Evolutionary conservation across 2,888 invertebrate species (phyloP).

Genomic region (Zaprionus bogoriensis): DNA sequence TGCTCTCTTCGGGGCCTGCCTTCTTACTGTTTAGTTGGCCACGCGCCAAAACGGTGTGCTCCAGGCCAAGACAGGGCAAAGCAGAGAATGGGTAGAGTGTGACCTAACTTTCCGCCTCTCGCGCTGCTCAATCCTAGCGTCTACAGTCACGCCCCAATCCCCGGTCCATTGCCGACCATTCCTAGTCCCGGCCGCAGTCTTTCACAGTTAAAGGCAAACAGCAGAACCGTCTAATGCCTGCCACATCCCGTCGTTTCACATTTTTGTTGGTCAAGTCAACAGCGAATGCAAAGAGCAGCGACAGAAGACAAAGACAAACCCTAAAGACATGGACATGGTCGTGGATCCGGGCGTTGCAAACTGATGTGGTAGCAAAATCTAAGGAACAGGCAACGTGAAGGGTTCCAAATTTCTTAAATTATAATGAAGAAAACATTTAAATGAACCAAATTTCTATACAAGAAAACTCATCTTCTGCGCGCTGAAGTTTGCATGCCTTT

Average conservation of each 20-base stretch:
- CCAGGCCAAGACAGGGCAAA: background rate
- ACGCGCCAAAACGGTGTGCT: constrained; percentile 31
- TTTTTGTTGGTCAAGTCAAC: constrained; percentile 40
- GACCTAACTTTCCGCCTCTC: background rate
- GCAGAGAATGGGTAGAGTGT: background rate
- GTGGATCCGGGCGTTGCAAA: too few relatives aligned
- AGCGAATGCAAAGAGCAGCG: constrained; percentile 12
- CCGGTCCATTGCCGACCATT: too few relatives aligned
- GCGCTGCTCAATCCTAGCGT: background rate
- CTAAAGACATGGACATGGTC: constrained; percentile 12
- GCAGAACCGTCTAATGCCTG: constrained; percentile 14
- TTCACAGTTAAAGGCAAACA: constrained; percentile 30
- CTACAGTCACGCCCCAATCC: constrained; percentile 34
- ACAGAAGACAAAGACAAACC: constrained; percentile 1
- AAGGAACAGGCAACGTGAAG: background rate
- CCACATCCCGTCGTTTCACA: constrained; percentile 28
- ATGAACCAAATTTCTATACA: background rate
- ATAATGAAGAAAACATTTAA: background rate
- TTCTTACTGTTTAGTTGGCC: constrained; percentile 30
- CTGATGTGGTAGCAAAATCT: constrained; percentile 4
- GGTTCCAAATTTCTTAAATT: background rate
- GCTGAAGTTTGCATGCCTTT: too few relatives aligned
- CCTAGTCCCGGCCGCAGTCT: constrained; percentile 10
- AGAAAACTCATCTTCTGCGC: too few relatives aligned
- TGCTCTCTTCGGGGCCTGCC: background rate